Evolutionary conservation across 2,888 invertebrate genomes (phyloP).

Genomic region (Sinelater perroti): DNA sequence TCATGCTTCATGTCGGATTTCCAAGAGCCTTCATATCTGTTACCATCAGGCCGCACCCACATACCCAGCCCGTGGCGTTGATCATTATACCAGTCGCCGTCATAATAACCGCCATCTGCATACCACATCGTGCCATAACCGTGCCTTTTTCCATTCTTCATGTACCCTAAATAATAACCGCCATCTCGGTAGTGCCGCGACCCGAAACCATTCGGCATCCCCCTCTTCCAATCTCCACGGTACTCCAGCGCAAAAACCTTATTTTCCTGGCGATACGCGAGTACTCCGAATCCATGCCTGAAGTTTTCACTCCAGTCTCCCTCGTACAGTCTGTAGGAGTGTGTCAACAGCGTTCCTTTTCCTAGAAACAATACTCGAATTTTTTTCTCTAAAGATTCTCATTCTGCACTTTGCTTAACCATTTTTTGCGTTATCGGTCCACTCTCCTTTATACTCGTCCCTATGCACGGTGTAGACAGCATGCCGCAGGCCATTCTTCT

Average conservation of each 20-base stretch:
- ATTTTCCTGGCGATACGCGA: slow-evolving; percentile 60
- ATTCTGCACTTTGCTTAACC: too few relatives aligned
- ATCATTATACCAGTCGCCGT: slow-evolving; percentile 67
- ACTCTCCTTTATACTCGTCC: slow-evolving; percentile 69
- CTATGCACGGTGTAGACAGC: slow-evolving; percentile 65
- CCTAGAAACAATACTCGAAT: slow-evolving; percentile 54
- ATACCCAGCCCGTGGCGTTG: slow-evolving; percentile 47
- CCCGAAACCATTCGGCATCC: slow-evolving; percentile 68
- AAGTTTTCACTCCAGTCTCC: slow-evolving; percentile 67
- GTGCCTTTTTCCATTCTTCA: slow-evolving; percentile 62
- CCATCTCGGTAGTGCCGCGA: slow-evolving; percentile 66
- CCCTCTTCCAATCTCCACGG: slow-evolving; percentile 68
- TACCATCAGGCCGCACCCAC: slow-evolving; percentile 47
- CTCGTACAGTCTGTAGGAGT: slow-evolving; percentile 66
- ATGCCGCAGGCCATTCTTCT: slow-evolving; percentile 67
- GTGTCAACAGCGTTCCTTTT: slow-evolving; percentile 63
- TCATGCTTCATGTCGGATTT: slow-evolving; percentile 66
- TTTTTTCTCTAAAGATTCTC: slow-evolving; percentile 5
- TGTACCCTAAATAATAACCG: slow-evolving; percentile 69
- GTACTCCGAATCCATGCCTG: slow-evolving; percentile 68
- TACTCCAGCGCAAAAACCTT: slow-evolving; percentile 64
- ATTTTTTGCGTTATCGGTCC: slow-evolving; percentile 64
- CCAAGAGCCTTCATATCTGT: slow-evolving; percentile 72
- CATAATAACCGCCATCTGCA: slow-evolving; percentile 66
- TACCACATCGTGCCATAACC: slow-evolving; percentile 73